Evolutionary conservation across 2,113 vertebrate species (phyloP).

Genomic region (Oncorhynchus clarkii): DNA sequence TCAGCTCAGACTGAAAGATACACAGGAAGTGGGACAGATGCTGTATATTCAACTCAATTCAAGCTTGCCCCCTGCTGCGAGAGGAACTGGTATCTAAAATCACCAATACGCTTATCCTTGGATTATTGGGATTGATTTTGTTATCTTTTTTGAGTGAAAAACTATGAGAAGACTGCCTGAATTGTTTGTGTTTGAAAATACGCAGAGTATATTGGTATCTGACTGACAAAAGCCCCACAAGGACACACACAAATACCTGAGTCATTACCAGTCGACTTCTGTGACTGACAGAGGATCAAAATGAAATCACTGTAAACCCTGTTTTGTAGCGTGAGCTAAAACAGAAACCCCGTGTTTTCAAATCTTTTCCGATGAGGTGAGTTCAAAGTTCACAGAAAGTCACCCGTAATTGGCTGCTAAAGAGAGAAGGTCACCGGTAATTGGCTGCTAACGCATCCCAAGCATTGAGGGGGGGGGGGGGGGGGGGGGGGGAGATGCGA

Average conservation of each 20-base stretch:
- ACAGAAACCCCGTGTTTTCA: background rate
- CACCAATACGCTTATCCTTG: background rate
- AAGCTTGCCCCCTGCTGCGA: conserved; percentile 24
- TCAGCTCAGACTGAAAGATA: background rate
- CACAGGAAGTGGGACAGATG: conserved; percentile 1
- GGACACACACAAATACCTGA: background rate
- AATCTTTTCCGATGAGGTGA: conserved; percentile 14
- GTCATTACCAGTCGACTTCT: background rate
- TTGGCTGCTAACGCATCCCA: conserved; percentile 43
- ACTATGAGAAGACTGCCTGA: too few relatives aligned
- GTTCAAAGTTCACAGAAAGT: conserved; percentile 42
- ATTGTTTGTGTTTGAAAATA: too few relatives aligned
- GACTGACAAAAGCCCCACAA: conserved; percentile 5
- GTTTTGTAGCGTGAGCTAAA: conserved; percentile 17
- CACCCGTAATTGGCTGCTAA: conserved; percentile 36
- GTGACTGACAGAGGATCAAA: conserved; percentile 24
- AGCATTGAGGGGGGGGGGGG: background rate
- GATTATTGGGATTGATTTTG: background rate
- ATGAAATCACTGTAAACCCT: conserved; percentile 11
- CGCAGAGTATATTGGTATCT: background rate
- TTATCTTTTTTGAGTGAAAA: too few relatives aligned
- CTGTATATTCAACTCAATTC: conserved; percentile 20
- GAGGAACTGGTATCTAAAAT: conserved; percentile 30
- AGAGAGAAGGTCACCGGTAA: conserved; percentile 42
- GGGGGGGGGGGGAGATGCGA: background rate